A percentile compares a stretch with the other conserved stretches of the same genome.
phyloP scores from a whole-genome alignment of 64 coral and sea anemone genomes.

The Montipora foliosa region DNA sequence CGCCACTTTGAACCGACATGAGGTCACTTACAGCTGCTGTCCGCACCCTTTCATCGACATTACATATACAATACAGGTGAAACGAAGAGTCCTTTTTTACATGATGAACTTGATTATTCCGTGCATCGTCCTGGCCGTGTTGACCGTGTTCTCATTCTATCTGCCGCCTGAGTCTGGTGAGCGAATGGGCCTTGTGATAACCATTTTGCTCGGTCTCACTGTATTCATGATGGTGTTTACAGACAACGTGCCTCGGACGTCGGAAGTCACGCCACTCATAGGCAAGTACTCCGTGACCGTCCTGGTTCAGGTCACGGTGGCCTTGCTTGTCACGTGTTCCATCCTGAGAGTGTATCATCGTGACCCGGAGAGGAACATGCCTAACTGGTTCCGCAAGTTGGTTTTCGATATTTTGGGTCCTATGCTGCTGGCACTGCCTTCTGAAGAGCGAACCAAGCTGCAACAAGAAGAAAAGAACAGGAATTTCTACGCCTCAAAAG shows the following conservation, averaged over 20 bases:
- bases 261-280: constrained; percentile 88
- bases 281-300: constrained; percentile 90
- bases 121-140: constrained; percentile 73
- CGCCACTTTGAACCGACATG: constrained; percentile 52
- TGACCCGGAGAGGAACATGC: constrained; percentile 72
- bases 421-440: constrained; percentile 55
- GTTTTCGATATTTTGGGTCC: constrained; percentile 77
- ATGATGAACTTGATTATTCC: constrained; percentile 93
- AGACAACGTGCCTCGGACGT: constrained; percentile 82
- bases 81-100: constrained; percentile 87
- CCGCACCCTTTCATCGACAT: constrained; percentile 83
- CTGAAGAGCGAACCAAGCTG: constrained; percentile 41
- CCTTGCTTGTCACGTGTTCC: constrained; percentile 80
- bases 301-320: constrained; percentile 76
- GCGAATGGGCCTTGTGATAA: constrained; percentile 87
- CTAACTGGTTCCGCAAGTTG: constrained; percentile 66
- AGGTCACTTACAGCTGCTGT: constrained; percentile 75
- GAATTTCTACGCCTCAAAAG: constrained; percentile 36
- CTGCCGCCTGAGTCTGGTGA: constrained; percentile 92
- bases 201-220: constrained; percentile 85
- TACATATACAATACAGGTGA: constrained; percentile 86
- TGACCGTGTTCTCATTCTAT: constrained; percentile 86
- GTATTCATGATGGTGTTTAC: constrained; percentile 95
- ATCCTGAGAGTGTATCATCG: constrained; percentile 70
- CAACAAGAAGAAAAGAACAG: background rate